Percentiles rank a stretch among this genome's conserved stretches.
These are phyloP conservation scores for Podocnemis expansa DNA, from an alignment of 2,113 vertebrate genomes.

Conservation along the genomic window DNA sequence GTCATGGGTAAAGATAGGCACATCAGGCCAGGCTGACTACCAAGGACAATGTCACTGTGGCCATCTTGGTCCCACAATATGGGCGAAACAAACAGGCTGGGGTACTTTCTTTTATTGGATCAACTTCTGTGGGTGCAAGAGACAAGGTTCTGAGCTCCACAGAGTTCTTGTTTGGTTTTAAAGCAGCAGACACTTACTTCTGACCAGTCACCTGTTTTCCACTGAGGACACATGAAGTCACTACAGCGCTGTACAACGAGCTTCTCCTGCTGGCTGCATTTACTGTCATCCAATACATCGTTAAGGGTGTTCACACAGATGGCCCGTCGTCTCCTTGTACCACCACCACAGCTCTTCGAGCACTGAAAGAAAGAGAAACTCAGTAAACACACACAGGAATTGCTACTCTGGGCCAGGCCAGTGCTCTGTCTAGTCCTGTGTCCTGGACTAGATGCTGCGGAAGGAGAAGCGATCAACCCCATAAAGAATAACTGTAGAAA, in stretches of 20 bases:
- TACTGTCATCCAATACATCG: constrained; percentile 86
- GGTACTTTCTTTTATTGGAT: neutral
- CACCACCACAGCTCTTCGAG: constrained; percentile 93
- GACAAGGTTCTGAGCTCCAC: neutral
- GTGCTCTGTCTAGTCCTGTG: neutral
- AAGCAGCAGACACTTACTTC: constrained; percentile 82
- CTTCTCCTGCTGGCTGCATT: constrained; percentile 92
- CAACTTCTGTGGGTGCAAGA: neutral
- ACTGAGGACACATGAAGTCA: constrained; percentile 91
- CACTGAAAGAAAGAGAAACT: constrained; percentile 79
- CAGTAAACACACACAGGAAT: neutral
- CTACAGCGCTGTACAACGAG: constrained; percentile 88
- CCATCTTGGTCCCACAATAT: neutral
- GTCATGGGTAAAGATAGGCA: neutral
- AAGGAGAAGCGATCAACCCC: neutral
- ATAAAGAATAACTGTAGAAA: neutral
- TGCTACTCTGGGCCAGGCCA: accelerated
- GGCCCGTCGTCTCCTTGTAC: constrained; percentile 87
- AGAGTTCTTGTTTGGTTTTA: neutral
- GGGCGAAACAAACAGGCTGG: neutral
- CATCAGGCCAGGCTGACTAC: neutral
- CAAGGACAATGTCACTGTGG: neutral
- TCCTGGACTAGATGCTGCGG: neutral
- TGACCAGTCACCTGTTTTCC: constrained; percentile 95
- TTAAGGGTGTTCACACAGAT: constrained; percentile 88